Evolutionary conservation across 2,113 vertebrate genomes (phyloP), one percentile per base, ranked within the genome.

Genomic region (Hippocampus zosterae): DNA sequence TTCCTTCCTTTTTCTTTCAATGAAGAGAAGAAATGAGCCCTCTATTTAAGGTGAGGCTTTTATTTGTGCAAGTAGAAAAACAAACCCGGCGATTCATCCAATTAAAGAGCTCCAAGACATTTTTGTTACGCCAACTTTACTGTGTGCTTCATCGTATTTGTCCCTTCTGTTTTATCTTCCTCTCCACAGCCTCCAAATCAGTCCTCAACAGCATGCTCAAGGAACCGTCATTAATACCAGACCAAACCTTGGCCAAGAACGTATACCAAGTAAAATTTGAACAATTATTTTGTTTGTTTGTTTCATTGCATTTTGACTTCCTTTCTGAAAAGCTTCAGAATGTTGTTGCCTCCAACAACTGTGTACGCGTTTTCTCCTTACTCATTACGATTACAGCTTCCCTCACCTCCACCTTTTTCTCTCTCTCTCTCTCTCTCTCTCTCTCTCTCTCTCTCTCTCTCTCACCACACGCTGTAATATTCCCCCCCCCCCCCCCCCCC

Each of bases 191-290:
- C 44, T 93, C 95, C 84, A 99, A 98, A 92, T 90, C 92, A 61
- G 85, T 95, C 74, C 90, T 98, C 87, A 98, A 91, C 88, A 93
- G 91, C 89, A 95, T 98, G 96, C 91, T 99, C 0, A 93, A 95
- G 82, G 96, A 99, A 84, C 95, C 97, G 73, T 93, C 95, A 74
- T 92, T 94, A 88, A 98, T 99, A 88, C 92, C 95, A 79, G 95
- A 98, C 91, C 92, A 91, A 87, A 89, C 93, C 85, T 89, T 98
- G 88, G 94, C 95, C 85, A 94, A 92, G 77, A 94, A 99, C 88
- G 88, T 99, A 81, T 94, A 96, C 90, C 96, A 98, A 91, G 97
- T 98, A 94, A 76, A 91, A 85, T 25, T 57, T 65, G 71, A 48
- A 29, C 7, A 11, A 27, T 44, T 59, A 21, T 25, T 50, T 18